Percentiles rank a stretch among this genome's conserved stretches.
phyloP scores from a whole-genome alignment of 37 sponge, comb jelly and placozoan species.

The Eunapius fragilis region DNA sequence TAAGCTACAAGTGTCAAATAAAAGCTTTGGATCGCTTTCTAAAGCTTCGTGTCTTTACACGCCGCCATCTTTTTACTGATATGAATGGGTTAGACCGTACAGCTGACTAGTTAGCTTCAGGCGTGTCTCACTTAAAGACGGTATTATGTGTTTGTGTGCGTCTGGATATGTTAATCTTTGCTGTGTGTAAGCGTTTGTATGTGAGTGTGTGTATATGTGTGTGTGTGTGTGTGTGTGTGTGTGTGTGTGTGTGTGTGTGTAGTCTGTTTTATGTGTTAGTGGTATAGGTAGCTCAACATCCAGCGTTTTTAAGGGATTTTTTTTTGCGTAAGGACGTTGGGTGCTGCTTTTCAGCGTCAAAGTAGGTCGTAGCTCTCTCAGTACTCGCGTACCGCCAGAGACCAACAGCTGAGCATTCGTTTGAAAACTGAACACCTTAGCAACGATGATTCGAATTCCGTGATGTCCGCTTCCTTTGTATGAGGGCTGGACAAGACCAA shows the following conservation, averaged over 20 bases:
- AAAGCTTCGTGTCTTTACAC: neutral
- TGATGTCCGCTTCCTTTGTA: neutral
- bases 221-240: neutral
- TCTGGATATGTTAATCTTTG: neutral
- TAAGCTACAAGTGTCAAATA: neutral
- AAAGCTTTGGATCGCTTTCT: constrained; percentile 1
- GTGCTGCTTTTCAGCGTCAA: neutral
- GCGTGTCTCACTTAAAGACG: neutral
- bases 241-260: neutral
- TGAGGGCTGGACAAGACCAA: neutral
- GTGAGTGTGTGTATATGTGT: neutral
- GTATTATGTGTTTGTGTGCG: neutral
- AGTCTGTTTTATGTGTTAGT: too few relatives aligned
- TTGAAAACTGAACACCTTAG: neutral
- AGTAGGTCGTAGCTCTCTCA: neutral
- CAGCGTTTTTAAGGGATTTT: neutral
- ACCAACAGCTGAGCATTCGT: neutral
- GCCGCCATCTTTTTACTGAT: neutral
- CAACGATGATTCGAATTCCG: neutral
- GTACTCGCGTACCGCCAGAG: neutral
- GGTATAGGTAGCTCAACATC: neutral
- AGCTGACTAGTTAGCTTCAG: neutral
- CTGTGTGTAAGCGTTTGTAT: neutral
- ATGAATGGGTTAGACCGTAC: neutral
- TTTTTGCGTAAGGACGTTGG: neutral